These are phyloP conservation scores for Oryzias melastigma DNA, from an alignment of 2,113 vertebrate species.

Conservation along the genomic window DNA sequence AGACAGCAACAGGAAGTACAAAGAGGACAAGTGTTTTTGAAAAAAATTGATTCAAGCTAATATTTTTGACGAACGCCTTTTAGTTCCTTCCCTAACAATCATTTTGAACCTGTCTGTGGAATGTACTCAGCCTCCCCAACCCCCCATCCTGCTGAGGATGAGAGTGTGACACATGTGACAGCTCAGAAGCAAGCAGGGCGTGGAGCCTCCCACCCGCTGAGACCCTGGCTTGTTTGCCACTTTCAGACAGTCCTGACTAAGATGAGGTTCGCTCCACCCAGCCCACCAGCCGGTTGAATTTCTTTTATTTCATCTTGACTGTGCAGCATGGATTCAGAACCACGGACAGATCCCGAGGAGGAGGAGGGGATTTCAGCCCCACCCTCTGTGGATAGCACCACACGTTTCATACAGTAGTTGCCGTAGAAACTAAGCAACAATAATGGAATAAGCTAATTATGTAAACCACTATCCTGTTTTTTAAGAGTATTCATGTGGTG, in stretches of 20 bases:
- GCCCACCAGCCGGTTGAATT: slow-evolving; percentile 16
- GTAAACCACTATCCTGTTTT: slow-evolving; percentile 2
- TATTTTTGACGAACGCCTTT: no score
- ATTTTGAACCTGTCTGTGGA: slow-evolving; percentile 19
- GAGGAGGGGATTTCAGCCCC: slow-evolving; percentile 45
- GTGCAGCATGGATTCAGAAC: slow-evolving; percentile 46
- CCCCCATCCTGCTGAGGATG: slow-evolving; percentile 25
- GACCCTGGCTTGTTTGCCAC: slow-evolving; percentile 26
- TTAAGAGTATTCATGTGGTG: slow-evolving; percentile 17
- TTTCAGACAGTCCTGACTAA: slow-evolving; percentile 34
- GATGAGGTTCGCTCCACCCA: slow-evolving; percentile 23
- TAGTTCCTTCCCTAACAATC: no score
- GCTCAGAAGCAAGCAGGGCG: slow-evolving; percentile 55
- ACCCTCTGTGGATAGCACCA: slow-evolving; percentile 34
- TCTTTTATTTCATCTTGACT: slow-evolving; percentile 6
- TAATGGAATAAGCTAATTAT: background rate
- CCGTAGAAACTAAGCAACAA: background rate
- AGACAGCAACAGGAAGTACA: background rate
- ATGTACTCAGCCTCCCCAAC: slow-evolving; percentile 11
- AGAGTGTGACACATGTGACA: slow-evolving; percentile 51
- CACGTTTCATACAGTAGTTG: background rate
- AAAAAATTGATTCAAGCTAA: no score
- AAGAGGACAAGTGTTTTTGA: background rate
- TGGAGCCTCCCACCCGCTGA: slow-evolving; percentile 46
- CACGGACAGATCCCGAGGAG: slow-evolving; percentile 42